Base-by-base conservation (phyloP, 2,797 vertebrate genomes). In the Scyliorhinus canicula region DNA sequence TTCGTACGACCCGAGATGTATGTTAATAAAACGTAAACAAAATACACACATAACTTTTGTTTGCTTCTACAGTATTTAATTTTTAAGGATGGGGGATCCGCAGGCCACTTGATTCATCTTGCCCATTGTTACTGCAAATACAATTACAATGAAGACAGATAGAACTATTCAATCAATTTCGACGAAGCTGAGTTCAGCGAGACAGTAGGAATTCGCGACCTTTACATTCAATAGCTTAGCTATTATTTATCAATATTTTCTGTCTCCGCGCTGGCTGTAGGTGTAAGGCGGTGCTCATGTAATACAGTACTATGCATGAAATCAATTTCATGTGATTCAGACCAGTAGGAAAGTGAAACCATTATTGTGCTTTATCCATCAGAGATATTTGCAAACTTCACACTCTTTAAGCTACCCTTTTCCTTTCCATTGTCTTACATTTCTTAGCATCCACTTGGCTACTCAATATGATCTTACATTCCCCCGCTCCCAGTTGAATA, bases 161-260 rank as follows among this genome's bases (percentile, higher is more conserved):
- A 12, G 44, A 60, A 90, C 35, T 31, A 93, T 93, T 71, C 26
- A 71, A 52, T 69, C 44, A 50, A 35, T 74, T 47, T 69, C n/a
- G 44, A 52, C 67, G 28, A 93, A 69, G 71, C 28, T 55, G 28
- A 55, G 44, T 55, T 94, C 31, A 35, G 67, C 28, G 50, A 55
- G 71, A 94, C 91, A 93, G 44, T 50, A 24, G 67, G 93, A 94
- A 52, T 74, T 74, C 67, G 50, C 67, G 67, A 35, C 67, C 93
- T 94, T 94, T 94, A 35, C 69, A 31, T 50, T 94, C 44, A 71
- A 71, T 50, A 93, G 47, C 28, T 69, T 47, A 31, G 67, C 93
- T 93, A 28, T 65, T 67, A 40, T 94, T 93, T 71, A 28, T 52
- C 67, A 94, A 74, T 94, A 55, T 35, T 74, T 94, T 50, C 67